A percentile compares a stretch with the other conserved stretches of the same genome.
These are phyloP conservation scores for Hymenopus coronatus DNA, from an alignment of 2,888 invertebrate genomes.

Conservation along the genomic window DNA sequence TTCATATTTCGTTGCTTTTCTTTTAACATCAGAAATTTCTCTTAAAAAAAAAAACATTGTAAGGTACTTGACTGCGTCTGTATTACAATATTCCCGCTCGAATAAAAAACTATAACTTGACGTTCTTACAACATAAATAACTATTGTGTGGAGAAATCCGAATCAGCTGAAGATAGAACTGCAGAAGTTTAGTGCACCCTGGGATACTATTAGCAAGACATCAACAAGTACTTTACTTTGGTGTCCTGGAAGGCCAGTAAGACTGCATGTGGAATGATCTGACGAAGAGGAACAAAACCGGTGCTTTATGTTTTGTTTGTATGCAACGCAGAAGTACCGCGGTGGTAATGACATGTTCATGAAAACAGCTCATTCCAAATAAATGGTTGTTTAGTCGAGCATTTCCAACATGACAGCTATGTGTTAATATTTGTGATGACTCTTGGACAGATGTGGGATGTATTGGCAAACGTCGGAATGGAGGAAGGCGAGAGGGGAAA, in stretches of 20 bases:
- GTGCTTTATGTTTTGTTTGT: neutral
- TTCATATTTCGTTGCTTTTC: no score
- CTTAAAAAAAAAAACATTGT: no score
- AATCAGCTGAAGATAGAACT: no score
- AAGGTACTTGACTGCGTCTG: no score
- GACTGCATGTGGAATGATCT: neutral
- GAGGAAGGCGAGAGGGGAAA: neutral
- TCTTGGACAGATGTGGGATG: neutral
- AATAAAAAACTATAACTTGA: no score
- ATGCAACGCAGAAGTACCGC: neutral
- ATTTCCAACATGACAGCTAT: neutral
- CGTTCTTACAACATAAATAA: no score
- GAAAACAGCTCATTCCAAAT: neutral
- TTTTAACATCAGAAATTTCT: no score
- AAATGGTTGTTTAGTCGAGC: neutral
- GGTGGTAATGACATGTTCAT: neutral
- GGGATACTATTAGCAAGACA: no score
- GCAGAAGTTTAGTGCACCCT: no score
- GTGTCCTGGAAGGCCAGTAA: neutral
- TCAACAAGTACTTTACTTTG: no score
- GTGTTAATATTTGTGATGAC: neutral
- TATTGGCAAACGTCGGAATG: neutral
- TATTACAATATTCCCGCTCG: no score
- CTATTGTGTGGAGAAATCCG: no score
- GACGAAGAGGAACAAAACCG: neutral